phyloP scores from a whole-genome alignment of 2,797 vertebrate genomes.

The Danio jaintianensis region DNA sequence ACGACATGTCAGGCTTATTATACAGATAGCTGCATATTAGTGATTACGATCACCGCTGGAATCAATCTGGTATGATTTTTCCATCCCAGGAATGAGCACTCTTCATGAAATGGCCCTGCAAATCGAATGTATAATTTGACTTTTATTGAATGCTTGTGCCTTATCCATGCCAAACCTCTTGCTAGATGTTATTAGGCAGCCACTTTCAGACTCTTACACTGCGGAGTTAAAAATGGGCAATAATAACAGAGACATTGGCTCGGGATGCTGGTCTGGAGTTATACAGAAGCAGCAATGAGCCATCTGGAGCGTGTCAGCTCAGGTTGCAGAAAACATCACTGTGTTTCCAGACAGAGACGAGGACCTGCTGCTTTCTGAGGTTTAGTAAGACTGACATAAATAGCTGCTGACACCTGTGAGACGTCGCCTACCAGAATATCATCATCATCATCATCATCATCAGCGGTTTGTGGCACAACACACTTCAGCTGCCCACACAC shows the following conservation, averaged over 20 bases:
- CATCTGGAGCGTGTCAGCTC: constrained; percentile 36
- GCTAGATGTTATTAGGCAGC: constrained; percentile 26
- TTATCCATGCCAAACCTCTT: constrained; percentile 4
- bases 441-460: constrained; percentile 15
- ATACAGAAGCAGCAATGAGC: constrained; percentile 46
- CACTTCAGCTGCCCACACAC: constrained; percentile 4
- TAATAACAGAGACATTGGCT: constrained; percentile 35
- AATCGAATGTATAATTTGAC: constrained; percentile 33
- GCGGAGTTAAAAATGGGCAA: constrained; percentile 25
- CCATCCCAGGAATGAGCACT: constrained; percentile 28
- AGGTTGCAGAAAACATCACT: not conserved
- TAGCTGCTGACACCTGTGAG: constrained; percentile 25
- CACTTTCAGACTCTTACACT: not conserved
- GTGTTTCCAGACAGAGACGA: constrained; percentile 11
- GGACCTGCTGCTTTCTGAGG: constrained; percentile 44
- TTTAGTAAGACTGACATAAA: constrained; percentile 38
- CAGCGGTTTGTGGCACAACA: constrained; percentile 38
- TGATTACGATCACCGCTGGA: constrained; percentile 45
- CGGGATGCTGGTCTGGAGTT: constrained; percentile 31
- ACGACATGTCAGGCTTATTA: constrained; percentile 31
- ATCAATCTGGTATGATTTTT: constrained; percentile 40
- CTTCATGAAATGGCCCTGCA: constrained; percentile 4
- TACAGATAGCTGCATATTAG: constrained; percentile 37
- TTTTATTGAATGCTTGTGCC: constrained; percentile 31
- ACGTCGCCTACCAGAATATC: constrained; percentile 5